Percentiles rank a stretch among this genome's conserved stretches.
Evolutionary conservation across 2,113 vertebrate species (phyloP).

Genomic region (Setophaga kirtlandii): DNA sequence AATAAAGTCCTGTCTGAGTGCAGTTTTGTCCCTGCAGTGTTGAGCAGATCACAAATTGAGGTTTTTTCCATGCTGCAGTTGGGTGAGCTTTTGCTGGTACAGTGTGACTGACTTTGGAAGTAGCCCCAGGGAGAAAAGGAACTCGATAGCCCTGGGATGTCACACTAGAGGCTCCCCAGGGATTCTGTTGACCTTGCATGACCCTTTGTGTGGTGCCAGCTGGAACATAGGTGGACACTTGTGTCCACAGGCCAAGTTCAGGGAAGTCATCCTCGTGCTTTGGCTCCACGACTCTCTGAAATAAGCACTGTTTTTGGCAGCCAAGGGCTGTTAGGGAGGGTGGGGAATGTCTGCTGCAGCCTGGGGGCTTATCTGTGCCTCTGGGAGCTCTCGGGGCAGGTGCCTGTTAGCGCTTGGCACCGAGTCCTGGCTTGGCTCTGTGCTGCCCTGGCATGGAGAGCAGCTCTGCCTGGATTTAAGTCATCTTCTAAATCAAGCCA

Average conservation of each 20-base stretch:
- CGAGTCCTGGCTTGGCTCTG: neutral
- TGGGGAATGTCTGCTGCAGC: neutral
- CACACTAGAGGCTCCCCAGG: neutral
- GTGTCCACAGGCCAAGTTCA: neutral
- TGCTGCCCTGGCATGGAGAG: neutral
- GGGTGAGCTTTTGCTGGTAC: neutral
- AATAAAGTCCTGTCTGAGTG: neutral
- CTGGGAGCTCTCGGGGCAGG: conserved; percentile 19
- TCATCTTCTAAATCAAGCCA: neutral
- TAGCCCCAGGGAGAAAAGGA: neutral
- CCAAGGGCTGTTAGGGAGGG: neutral
- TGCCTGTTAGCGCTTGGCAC: conserved; percentile 10
- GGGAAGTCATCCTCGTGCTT: neutral
- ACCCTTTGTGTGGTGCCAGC: neutral
- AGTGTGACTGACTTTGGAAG: neutral
- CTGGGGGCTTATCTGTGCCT: conserved; percentile 47
- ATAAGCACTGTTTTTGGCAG: conserved; percentile 28
- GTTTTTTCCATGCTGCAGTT: neutral
- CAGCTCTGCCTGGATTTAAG: neutral
- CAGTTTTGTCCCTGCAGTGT: neutral
- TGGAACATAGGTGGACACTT: neutral
- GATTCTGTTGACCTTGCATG: conserved; percentile 30
- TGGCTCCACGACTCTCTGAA: neutral
- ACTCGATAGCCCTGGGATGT: neutral
- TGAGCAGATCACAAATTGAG: neutral